Conservation (phyloP, 2,888 invertebrate genomes). For the Sminthurinus aureus region DNA sequence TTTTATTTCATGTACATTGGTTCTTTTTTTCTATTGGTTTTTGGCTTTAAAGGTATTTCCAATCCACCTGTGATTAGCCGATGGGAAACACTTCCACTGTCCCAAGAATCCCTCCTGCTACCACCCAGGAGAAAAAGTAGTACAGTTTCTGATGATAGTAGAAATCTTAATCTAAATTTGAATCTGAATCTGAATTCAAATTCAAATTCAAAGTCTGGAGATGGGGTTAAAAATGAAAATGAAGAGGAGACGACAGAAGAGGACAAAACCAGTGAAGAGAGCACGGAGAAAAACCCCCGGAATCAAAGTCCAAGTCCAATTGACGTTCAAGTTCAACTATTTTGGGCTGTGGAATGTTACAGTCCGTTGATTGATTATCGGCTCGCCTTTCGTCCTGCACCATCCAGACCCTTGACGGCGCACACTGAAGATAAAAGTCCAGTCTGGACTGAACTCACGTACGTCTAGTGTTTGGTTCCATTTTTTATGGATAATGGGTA, state of each 20-base stretch:
- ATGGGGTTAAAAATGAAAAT: not conserved
- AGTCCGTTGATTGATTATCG: slow-evolving; percentile 74
- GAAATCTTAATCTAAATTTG: no score
- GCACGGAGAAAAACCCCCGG: not conserved
- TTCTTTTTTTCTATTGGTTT: no score
- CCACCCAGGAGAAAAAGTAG: not conserved
- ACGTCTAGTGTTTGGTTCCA: no score
- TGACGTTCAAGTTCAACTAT: slow-evolving; percentile 69
- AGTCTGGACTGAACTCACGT: slow-evolving; percentile 73
- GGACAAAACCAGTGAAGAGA: not conserved
- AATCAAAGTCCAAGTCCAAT: slow-evolving; percentile 11
- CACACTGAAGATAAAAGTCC: slow-evolving; percentile 56
- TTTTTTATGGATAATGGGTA: no score
- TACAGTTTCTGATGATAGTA: not conserved
- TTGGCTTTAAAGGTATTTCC: slow-evolving; percentile 68
- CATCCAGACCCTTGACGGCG: slow-evolving; percentile 34
- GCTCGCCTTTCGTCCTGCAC: slow-evolving; percentile 63
- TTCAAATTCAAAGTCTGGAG: not conserved
- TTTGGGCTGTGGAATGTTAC: slow-evolving; percentile 87
- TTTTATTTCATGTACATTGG: no score
- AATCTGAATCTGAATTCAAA: not conserved
- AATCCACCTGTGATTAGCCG: slow-evolving; percentile 73
- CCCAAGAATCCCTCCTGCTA: not conserved
- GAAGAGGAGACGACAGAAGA: not conserved
- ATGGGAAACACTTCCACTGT: slow-evolving; percentile 50